A percentile compares a stretch with the other conserved stretches of the same genome.
These are phyloP conservation scores for Pachyramphus minor DNA, from an alignment of 2,113 vertebrate species.

Conservation along the genomic window DNA sequence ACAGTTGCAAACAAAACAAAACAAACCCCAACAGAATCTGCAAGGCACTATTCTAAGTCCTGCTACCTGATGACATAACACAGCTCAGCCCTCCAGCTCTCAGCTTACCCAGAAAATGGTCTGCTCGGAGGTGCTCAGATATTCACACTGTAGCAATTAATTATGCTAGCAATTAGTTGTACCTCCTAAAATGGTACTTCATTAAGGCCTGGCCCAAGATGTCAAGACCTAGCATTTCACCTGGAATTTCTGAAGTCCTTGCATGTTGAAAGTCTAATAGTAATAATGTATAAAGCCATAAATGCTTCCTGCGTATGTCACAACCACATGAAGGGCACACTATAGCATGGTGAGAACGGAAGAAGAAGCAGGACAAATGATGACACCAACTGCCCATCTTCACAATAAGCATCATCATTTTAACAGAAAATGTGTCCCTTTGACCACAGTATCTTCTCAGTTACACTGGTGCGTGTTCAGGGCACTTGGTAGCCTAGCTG, in stretches of 20 bases:
- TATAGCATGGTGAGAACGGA: neutral
- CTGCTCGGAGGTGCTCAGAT: neutral
- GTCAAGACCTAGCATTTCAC: neutral
- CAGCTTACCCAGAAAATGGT: neutral
- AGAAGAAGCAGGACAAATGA: neutral
- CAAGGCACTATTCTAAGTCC: neutral
- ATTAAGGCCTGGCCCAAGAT: neutral
- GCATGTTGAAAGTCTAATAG: neutral
- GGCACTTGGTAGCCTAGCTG: neutral
- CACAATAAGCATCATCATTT: neutral
- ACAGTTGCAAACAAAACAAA: neutral
- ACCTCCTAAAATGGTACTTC: neutral
- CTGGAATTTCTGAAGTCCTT: constrained; percentile 16
- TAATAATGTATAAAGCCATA: neutral
- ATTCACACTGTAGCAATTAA: neutral
- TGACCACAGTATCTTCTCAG: neutral
- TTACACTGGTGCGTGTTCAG: neutral
- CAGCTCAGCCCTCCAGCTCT: neutral
- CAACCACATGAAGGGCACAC: neutral
- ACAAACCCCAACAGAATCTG: neutral
- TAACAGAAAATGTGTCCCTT: neutral
- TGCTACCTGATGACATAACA: neutral
- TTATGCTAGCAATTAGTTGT: neutral
- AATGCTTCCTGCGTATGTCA: neutral
- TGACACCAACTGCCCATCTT: neutral